These are phyloP conservation scores for Ormyrus thymus DNA, from an alignment of 2,888 invertebrate genomes.

Conservation along the genomic window DNA sequence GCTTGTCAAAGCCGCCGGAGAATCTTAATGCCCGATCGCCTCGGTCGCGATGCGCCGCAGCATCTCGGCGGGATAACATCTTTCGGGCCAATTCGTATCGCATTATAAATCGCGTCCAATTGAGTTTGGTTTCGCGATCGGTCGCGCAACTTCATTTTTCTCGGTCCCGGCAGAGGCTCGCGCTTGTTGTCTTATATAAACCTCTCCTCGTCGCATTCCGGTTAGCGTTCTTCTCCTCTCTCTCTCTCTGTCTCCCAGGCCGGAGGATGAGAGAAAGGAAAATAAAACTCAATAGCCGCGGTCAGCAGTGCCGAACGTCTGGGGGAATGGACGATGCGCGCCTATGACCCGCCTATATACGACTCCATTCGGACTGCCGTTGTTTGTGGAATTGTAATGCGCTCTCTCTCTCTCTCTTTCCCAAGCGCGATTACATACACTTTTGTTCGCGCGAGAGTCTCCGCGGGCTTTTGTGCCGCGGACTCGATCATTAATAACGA, in stretches of 20 bases:
- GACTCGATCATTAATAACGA: too few relatives aligned
- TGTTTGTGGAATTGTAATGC: too few relatives aligned
- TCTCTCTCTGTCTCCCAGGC: too few relatives aligned
- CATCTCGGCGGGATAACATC: neutral
- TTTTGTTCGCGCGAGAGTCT: too few relatives aligned
- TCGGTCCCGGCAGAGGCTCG: neutral
- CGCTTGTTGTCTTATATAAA: slow-evolving; percentile 8
- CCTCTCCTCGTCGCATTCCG: slow-evolving; percentile 35
- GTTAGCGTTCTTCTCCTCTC: slow-evolving; percentile 39
- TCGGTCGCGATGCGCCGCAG: neutral
- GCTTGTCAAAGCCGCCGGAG: too few relatives aligned
- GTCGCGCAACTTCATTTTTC: neutral
- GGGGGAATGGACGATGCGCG: neutral
- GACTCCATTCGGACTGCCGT: too few relatives aligned
- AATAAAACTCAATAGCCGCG: neutral
- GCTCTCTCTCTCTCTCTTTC: too few relatives aligned
- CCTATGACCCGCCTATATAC: neutral
- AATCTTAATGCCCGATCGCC: too few relatives aligned
- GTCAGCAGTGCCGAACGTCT: slow-evolving; percentile 9
- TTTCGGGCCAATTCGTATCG: slow-evolving; percentile 2
- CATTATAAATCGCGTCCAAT: slow-evolving; percentile 48
- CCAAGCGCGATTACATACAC: too few relatives aligned
- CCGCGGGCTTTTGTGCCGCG: too few relatives aligned
- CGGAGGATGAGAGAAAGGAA: slow-evolving; percentile 7
- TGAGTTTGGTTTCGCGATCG: slow-evolving; percentile 5